Evolutionary conservation across 2,888 invertebrate genomes (phyloP).

Genomic region (Quadriops clusia): DNA sequence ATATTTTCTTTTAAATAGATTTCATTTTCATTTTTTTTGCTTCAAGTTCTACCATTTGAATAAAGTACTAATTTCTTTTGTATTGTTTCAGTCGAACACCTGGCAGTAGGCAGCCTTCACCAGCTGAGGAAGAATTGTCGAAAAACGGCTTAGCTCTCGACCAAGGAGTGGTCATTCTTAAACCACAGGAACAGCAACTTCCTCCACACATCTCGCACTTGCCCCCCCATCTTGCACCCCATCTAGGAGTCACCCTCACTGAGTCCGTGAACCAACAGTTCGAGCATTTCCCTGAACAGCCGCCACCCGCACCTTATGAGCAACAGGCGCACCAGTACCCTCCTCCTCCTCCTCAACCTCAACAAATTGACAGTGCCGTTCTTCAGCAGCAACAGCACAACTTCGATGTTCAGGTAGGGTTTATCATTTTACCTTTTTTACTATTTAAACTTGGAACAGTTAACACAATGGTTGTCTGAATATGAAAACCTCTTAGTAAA

Average conservation of each 20-base stretch:
- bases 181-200: constrained; percentile 40
- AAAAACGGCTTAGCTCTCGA: constrained; percentile 39
- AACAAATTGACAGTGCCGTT: constrained; percentile 35
- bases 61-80: constrained; percentile 6
- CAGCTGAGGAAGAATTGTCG: constrained; percentile 70
- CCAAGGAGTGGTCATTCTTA: constrained; percentile 41
- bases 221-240: constrained; percentile 40
- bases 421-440: too few relatives aligned
- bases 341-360: constrained; percentile 33
- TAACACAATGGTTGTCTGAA: too few relatives aligned
- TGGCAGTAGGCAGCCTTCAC: constrained; percentile 84
- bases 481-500: too few relatives aligned
- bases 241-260: constrained; percentile 34
- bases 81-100: constrained; percentile 62
- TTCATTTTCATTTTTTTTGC: too few relatives aligned
- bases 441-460: too few relatives aligned
- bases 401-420: constrained; percentile 68
- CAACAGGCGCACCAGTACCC: constrained; percentile 23
- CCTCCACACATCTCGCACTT: constrained; percentile 34
- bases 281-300: constrained; percentile 31
- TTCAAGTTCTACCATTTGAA: too few relatives aligned
- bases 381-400: constrained; percentile 52
- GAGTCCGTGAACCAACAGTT: constrained; percentile 38
- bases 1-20: too few relatives aligned
- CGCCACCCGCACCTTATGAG: constrained; percentile 18